A percentile compares a stretch with the other conserved stretches of the same genome.
Conservation (phyloP, 2,888 invertebrate species). For the Periphyllus acericola region DNA sequence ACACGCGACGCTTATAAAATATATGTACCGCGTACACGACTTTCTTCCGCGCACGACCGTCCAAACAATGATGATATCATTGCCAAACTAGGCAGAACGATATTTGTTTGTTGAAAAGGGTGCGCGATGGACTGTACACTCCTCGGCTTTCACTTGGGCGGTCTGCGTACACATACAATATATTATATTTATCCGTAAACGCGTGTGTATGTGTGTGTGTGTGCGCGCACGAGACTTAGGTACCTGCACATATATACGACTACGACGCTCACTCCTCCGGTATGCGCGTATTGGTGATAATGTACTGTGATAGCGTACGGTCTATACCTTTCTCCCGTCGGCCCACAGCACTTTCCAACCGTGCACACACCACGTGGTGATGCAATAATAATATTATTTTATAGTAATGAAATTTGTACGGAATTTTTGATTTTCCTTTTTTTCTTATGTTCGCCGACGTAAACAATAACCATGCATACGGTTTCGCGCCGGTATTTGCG, state of each 20-base stretch:
- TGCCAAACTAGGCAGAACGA: slow-evolving; percentile 62
- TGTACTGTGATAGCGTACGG: background rate
- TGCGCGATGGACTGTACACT: slow-evolving; percentile 23
- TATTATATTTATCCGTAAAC: background rate
- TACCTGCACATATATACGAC: background rate
- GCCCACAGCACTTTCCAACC: slow-evolving; percentile 40
- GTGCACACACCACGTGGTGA: background rate
- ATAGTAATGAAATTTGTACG: background rate
- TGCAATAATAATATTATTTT: background rate
- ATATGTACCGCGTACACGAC: background rate
- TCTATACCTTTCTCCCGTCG: slow-evolving; percentile 29
- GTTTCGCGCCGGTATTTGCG: background rate
- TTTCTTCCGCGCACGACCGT: slow-evolving; percentile 55
- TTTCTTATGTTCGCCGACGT: background rate
- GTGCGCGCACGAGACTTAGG: background rate
- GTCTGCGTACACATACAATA: background rate
- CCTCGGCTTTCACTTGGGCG: slow-evolving; percentile 47
- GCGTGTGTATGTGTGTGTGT: background rate
- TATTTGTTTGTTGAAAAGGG: slow-evolving; percentile 55
- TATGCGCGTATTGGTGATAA: background rate
- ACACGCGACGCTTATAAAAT: background rate
- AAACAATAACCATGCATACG: background rate
- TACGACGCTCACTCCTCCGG: slow-evolving; percentile 28
- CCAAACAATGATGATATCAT: slow-evolving; percentile 56
- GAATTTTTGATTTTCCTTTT: background rate